Evolutionary conservation across 2,888 invertebrate species (phyloP), one percentile per base, ranked within the genome.

Genomic region (Xylocampa areola): DNA sequence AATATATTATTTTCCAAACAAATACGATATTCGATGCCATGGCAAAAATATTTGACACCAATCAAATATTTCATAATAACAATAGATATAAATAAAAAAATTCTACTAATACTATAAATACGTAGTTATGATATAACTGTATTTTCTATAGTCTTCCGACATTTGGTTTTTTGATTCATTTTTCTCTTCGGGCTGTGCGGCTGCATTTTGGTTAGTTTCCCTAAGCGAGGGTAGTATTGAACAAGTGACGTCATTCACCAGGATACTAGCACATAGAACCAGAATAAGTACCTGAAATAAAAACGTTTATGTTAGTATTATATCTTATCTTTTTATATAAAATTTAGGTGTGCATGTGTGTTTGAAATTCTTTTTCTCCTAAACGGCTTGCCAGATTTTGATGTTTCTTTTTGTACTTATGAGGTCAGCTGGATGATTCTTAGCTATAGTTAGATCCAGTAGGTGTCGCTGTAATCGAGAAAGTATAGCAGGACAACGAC

Each of bases 71-170:
- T 8, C 14, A 1, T n/a, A 16, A 10, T 17, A 35, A n/a, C 16
- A 19, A 25, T 16, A 14, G 11, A 4, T 13, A 23, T 3, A 11
- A 21, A 35, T 13, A 52, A 17, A 47, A 67, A 23, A 13, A 2
- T 17, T 33, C 21, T 27, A 35, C 17, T 16, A 43, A 43, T 60
- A 51, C 48, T 87, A 90, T 87, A 92, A 86, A 72, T 91, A 90
- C 0, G 92, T 92, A 0, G 93, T 93, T 48, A 93, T 93, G 19
- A 93, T 77, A 60, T 84, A 93, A 57, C 88, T 93, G 21, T 92
- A 93, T 80, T 90, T 92, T 13, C 67, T 86, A 61, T 93, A 93
- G 59, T 92, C 92, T 2, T 89, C 88, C 0, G 93, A 92, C n/a
- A 84, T 49, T 29, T 73, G 54, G 7, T 32, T 58, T 30, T 36